Evolutionary conservation across 2,888 invertebrate genomes (phyloP).

Genomic region (Argynnis bischoffii): DNA sequence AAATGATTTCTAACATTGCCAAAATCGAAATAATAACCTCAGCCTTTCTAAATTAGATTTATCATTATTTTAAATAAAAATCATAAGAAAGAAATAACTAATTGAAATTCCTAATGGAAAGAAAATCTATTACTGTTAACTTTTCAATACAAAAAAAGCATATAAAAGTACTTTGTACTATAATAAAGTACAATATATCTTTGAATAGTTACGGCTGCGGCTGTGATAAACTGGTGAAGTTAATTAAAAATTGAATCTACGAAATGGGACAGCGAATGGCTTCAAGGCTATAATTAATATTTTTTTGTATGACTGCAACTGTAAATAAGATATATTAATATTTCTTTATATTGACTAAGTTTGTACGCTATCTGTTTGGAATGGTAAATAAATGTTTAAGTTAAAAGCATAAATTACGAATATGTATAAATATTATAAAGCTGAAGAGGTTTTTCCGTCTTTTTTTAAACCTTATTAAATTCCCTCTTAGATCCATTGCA

Average conservation of each 20-base stretch:
- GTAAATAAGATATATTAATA: not conserved
- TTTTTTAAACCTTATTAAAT: too few relatives aligned
- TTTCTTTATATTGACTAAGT: not conserved
- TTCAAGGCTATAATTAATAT: slow-evolving; percentile 10
- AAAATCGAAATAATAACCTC: too few relatives aligned
- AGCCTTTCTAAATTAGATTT: too few relatives aligned
- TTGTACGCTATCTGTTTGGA: not conserved
- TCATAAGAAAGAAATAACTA: too few relatives aligned
- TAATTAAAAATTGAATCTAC: slow-evolving; percentile 31
- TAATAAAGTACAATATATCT: slow-evolving; percentile 28
- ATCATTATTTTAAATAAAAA: too few relatives aligned
- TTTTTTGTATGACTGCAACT: not conserved
- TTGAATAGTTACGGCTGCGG: slow-evolving; percentile 18
- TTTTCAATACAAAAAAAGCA: not conserved
- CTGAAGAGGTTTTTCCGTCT: too few relatives aligned
- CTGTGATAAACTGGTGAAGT: slow-evolving; percentile 28
- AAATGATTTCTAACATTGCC: too few relatives aligned
- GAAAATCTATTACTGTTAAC: not conserved
- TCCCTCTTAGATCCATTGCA: too few relatives aligned
- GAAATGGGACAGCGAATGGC: slow-evolving; percentile 17
- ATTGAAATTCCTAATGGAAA: too few relatives aligned
- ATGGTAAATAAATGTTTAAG: not conserved
- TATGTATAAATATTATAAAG: too few relatives aligned
- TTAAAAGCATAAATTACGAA: too few relatives aligned
- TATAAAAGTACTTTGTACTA: not conserved